Evolutionary conservation across 30 jellyfish, hydroid and myxozoan species (phyloP).

Genomic region (Turritopsis dohrnii): DNA sequence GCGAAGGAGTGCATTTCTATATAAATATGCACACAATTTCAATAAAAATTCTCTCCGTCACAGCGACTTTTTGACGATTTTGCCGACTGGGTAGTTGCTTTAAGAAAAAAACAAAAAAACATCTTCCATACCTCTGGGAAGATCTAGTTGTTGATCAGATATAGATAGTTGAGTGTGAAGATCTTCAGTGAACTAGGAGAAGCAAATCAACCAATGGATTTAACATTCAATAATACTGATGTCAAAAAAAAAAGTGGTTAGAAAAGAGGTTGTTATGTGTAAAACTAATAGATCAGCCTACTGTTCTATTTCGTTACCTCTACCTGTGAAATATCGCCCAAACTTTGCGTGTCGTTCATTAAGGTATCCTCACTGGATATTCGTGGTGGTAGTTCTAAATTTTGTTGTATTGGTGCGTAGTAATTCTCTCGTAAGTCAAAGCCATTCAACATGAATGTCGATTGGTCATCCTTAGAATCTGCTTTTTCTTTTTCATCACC

Average conservation of each 20-base stretch:
- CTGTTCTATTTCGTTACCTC: conserved; percentile 11
- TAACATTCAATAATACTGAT: not conserved
- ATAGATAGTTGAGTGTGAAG: conserved; percentile 35
- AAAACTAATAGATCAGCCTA: not conserved
- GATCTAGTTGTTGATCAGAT: conserved; percentile 64
- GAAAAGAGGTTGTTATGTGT: not conserved
- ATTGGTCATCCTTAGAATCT: not conserved
- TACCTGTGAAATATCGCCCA: conserved; percentile 24
- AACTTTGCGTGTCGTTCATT: conserved; percentile 6
- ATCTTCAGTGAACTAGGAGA: conserved; percentile 32
- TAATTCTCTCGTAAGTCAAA: conserved; percentile 11
- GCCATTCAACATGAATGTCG: not conserved
- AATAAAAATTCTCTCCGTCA: no score
- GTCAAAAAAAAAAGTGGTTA: not conserved
- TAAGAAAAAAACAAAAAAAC: not conserved
- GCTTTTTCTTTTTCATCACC: not conserved
- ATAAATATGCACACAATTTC: no score
- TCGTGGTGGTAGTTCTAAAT: conserved; percentile 2
- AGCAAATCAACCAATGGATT: not conserved
- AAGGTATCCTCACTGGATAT: conserved; percentile 1
- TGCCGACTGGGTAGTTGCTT: not conserved
- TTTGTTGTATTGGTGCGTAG: not conserved
- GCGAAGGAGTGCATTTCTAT: no score
- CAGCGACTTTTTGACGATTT: no score
- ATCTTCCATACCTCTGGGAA: conserved; percentile 70